Evolutionary conservation across 2,113 vertebrate genomes (phyloP).

Genomic region (Macquaria ambigua): DNA sequence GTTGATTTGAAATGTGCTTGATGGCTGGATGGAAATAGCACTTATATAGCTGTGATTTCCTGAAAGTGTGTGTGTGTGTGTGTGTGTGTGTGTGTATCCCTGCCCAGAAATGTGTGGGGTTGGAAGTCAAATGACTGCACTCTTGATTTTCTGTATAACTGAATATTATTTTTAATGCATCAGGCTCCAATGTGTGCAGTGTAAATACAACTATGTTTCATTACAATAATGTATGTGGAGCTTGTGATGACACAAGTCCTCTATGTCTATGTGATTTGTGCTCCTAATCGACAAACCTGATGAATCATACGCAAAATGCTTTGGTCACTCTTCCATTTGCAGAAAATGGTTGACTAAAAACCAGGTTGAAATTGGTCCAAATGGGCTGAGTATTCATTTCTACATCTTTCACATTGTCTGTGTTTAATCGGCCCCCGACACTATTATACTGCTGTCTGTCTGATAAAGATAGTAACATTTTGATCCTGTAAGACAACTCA

Average conservation of each 20-base stretch:
- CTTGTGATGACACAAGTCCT: background rate
- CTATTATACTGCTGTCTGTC: background rate
- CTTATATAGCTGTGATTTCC: too few relatives aligned
- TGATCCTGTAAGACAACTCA: background rate
- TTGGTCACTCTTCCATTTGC: background rate
- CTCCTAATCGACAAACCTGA: background rate
- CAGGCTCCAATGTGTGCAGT: background rate
- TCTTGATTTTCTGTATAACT: background rate
- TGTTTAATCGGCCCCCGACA: background rate
- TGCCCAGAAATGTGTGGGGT: background rate
- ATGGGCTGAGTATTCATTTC: background rate
- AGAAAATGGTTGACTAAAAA: background rate
- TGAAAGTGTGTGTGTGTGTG: background rate
- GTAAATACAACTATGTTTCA: background rate
- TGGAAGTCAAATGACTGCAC: background rate
- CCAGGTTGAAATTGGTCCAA: background rate
- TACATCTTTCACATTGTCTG: background rate
- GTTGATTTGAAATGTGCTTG: slow-evolving; percentile 14
- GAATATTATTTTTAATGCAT: background rate
- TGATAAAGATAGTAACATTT: background rate
- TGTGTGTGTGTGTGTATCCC: background rate
- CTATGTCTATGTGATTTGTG: background rate
- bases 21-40: slow-evolving; percentile 20
- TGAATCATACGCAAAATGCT: background rate
- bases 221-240: background rate